A percentile compares a stretch with the other conserved stretches of the same genome.
Evolutionary conservation across 30 jellyfish, hydroid and myxozoan species (phyloP).

Genomic region (Sanderia malayensis): DNA sequence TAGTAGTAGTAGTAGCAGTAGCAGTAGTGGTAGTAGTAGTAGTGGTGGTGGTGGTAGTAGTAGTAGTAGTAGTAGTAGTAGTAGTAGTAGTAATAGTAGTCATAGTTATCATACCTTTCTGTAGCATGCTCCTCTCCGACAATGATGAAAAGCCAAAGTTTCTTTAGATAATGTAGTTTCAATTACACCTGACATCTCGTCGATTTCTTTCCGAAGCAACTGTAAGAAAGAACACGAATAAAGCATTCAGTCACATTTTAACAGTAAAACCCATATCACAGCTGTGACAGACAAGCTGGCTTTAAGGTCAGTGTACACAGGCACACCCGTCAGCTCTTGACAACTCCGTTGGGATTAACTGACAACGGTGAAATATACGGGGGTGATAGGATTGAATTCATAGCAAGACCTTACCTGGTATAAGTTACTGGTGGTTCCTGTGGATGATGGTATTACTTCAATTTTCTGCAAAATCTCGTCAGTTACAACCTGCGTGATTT

Average conservation of each 20-base stretch:
- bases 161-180: constrained; percentile 43
- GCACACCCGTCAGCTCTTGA: too few species aligned
- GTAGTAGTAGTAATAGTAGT: too few species aligned
- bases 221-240: neutral
- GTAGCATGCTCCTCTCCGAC: constrained; percentile 86
- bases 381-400: too few species aligned
- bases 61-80: too few species aligned
- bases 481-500: constrained; percentile 12
- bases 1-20: too few species aligned
- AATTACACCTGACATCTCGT: constrained; percentile 28
- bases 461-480: constrained; percentile 62
- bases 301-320: too few species aligned
- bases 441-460: constrained; percentile 22
- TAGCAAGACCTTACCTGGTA: constrained; percentile 49
- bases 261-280: neutral
- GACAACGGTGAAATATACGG: too few species aligned
- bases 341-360: too few species aligned
- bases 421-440: neutral
- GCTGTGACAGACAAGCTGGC: too few species aligned
- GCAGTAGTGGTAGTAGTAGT: too few species aligned
- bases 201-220: constrained; percentile 44
- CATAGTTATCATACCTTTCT: constrained; percentile 63
- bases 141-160: constrained; percentile 59
- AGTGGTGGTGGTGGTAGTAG: too few species aligned
- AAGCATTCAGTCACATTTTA: neutral